Base-by-base conservation (phyloP, 1,140 invertebrate genomes). In the Monochamus saltuarius region DNA sequence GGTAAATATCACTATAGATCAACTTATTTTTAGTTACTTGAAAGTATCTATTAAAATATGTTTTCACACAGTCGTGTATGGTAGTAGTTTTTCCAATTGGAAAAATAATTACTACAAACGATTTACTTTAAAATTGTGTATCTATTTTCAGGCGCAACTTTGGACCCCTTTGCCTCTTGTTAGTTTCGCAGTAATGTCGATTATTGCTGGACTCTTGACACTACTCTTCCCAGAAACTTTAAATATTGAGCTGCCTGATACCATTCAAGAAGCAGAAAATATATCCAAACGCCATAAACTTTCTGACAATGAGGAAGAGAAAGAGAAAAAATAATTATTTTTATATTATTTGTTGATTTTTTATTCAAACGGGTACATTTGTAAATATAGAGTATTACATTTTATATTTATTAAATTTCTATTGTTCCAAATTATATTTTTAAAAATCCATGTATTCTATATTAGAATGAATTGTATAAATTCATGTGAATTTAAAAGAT, bases 141-240 rank as follows among this genome's bases (percentile, higher is more conserved):
- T 29, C 22, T 29, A 3, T 29, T 67, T 70, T 62, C 38, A 70
- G 70, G 57, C 49, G 22, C 49, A 56, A 52, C 52, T 68, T 43
- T 69, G 64, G 65, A 53, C 52, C 6, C 67, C 70, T 22, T 37
- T 88, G 53, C 87, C 87, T 0, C 77, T 88, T 2, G 72, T 87
- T 14, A 73, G 90, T 11, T 90, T 89, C 74, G 88, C 85, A 0
- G 70, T 77, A 13, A 82, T 87, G 65, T 82, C 86, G 7, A 68
- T 85, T 1, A 70, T 82, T n/a, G 82, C 86, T 29, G 86, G 88
- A 63, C 13, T 84, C 7, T 69, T 87, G 19, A 80, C 83, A 9
- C 71, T 89, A 4, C 76, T 82, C 10, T 83, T 89, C 61, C 88
- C 88, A 0, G 88, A 89, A 77, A 89, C 87, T 0, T 72, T 85